Evolutionary conservation across 1,140 invertebrate genomes (phyloP).

Genomic region (Ridgeia piscesae): DNA sequence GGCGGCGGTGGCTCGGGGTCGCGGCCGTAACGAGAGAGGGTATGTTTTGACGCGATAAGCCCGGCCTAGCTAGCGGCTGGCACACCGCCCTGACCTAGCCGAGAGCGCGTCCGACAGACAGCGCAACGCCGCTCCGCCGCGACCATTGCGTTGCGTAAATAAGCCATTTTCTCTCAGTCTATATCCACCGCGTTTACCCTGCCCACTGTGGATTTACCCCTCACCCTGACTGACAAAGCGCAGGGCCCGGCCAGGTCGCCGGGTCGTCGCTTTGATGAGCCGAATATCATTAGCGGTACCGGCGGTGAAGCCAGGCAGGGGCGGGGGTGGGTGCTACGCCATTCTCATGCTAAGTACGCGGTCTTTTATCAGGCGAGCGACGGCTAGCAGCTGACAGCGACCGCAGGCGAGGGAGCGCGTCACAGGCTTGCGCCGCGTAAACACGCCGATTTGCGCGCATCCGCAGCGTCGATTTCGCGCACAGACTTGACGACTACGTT

Average conservation of each 20-base stretch:
- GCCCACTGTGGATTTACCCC: neutral
- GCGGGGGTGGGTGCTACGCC: neutral
- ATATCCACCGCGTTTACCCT: neutral
- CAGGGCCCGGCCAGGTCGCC: neutral
- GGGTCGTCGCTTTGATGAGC: neutral
- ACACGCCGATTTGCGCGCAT: neutral
- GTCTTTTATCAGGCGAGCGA: neutral
- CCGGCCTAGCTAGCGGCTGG: neutral
- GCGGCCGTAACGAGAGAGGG: neutral
- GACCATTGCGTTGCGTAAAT: constrained; percentile 4
- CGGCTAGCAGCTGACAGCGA: neutral
- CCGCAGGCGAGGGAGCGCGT: neutral
- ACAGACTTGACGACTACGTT: neutral
- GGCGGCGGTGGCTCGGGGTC: neutral
- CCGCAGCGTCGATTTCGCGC: neutral
- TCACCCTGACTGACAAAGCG: neutral
- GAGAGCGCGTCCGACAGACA: neutral
- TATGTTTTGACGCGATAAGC: constrained; percentile 5
- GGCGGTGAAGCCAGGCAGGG: neutral
- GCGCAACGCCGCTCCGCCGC: too few species aligned
- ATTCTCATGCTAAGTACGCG: constrained; percentile 4
- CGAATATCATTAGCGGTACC: neutral
- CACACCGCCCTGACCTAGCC: neutral
- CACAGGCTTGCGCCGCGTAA: neutral
- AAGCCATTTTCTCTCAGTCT: neutral